Evolutionary conservation across 1,140 invertebrate genomes (phyloP).

Genomic region (Camponotus pennsylvanicus): DNA sequence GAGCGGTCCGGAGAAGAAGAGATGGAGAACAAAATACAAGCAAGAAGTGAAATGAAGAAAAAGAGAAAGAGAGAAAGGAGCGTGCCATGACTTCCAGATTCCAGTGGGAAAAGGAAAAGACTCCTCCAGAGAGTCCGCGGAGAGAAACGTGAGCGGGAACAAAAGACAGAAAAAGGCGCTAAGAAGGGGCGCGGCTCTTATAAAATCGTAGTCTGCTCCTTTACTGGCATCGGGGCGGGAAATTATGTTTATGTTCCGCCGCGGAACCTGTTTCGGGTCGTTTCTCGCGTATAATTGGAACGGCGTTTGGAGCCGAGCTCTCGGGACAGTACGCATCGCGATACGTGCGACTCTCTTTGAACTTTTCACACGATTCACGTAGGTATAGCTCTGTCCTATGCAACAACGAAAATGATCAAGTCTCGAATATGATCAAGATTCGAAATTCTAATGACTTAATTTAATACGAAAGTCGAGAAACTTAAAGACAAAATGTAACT

Average conservation of each 20-base stretch:
- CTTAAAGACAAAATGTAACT: background rate
- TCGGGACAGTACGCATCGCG: slow-evolving; percentile 61
- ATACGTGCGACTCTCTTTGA: slow-evolving; percentile 50
- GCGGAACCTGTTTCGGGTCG: slow-evolving; percentile 81
- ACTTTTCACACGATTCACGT: slow-evolving; percentile 41
- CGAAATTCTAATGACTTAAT: background rate
- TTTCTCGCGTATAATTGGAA: slow-evolving; percentile 84
- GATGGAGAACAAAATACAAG: slow-evolving; percentile 29
- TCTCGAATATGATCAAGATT: no score
- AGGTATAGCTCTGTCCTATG: background rate
- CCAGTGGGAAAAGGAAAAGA: slow-evolving; percentile 55
- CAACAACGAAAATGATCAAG: background rate
- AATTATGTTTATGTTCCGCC: slow-evolving; percentile 83
- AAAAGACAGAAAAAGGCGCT: slow-evolving; percentile 80
- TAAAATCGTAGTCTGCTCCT: slow-evolving; percentile 83
- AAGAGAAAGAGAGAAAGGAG: slow-evolving; percentile 3
- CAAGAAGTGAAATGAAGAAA: background rate
- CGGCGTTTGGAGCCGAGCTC: slow-evolving; percentile 69
- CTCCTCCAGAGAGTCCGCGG: background rate
- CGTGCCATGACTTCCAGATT: slow-evolving; percentile 38
- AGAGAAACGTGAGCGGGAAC: slow-evolving; percentile 51
- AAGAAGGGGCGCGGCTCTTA: slow-evolving; percentile 83
- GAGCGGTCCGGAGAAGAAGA: slow-evolving; percentile 15
- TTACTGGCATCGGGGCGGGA: slow-evolving; percentile 81
- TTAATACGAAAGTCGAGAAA: background rate